Evolutionary conservation across 2,797 vertebrate species (phyloP), one percentile per base, ranked within the genome.

Genomic region (Micrastur ruficollis): DNA sequence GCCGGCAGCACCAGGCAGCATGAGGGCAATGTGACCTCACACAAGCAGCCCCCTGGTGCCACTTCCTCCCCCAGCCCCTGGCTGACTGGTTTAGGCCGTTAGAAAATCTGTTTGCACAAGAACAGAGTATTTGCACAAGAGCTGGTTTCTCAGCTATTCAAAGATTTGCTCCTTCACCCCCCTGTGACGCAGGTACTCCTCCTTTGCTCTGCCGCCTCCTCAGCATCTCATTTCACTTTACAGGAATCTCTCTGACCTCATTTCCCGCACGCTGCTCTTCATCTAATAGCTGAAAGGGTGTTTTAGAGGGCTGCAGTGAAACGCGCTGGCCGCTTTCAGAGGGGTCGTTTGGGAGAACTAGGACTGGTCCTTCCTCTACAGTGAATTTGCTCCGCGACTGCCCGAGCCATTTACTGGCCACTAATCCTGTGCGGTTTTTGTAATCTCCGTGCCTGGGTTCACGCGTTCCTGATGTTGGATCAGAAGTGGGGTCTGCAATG

Each of bases 41-140:
- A 2, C 0, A 0, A 40, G 65, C 50, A 70, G 44, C 68, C 49
- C 5, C 0, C 4, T 1, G 1, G 25, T 58, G 63, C 27, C 7
- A 2, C 38, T 62, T 29, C 36, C 32, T 20, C 55, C 10, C 5
- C 58, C 36, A 4, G 32, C 23, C 25, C 58, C 65, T 34, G 19
- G 29, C 56, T 9, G 26, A 21, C 31, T 9, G 19, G 18, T 46
- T 52, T 27, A 34, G 70, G 63, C 32, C 52, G 2, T 26, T 49
- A 44, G 53, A 22, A 36, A 53, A 40, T 6, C 16, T 26, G 20
- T 36, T 26, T 55, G 72, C 65, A 27, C 38, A 40, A n/a, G 31
- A 42, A 17, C 27, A 34, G 27, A 36, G 2, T 14, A 6, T 14
- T 67, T 71, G 65, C 68, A 27, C 42, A 15, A 73, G 38, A 63